phyloP scores from a whole-genome alignment of 2,113 vertebrate species.

The Sprattus sprattus region DNA sequence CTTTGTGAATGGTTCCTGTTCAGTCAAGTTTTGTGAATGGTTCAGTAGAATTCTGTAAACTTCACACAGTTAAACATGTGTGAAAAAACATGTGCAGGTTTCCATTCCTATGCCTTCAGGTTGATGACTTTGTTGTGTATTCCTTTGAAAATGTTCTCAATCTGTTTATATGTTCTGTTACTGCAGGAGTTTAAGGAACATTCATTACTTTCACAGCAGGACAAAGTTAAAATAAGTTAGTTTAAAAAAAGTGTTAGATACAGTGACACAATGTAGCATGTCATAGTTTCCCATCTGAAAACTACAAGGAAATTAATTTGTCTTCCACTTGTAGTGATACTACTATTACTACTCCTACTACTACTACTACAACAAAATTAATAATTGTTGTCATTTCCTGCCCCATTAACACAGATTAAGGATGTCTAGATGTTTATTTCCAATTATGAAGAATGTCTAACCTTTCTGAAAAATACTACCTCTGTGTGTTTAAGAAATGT shows the following conservation, averaged over 20 bases:
- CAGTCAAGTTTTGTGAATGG: too few relatives aligned
- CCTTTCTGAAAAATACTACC: background rate
- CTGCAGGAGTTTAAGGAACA: background rate
- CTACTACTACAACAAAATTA: background rate
- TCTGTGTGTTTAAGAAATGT: too few relatives aligned
- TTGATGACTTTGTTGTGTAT: too few relatives aligned
- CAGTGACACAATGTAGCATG: background rate
- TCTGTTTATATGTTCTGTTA: background rate
- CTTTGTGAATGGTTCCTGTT: too few relatives aligned
- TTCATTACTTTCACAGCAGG: background rate
- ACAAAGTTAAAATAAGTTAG: background rate
- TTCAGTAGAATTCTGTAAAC: too few relatives aligned
- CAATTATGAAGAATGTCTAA: too few relatives aligned
- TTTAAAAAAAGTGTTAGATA: background rate
- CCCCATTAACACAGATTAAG: too few relatives aligned
- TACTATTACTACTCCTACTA: background rate
- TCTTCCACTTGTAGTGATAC: background rate
- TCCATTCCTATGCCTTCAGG: too few relatives aligned
- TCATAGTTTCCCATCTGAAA: background rate
- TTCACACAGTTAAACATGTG: too few relatives aligned
- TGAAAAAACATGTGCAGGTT: too few relatives aligned
- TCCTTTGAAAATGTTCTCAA: background rate
- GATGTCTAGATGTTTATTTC: too few relatives aligned
- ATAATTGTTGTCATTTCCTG: too few relatives aligned
- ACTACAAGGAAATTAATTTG: background rate